These are phyloP conservation scores for Atlantisia rogersi DNA, from an alignment of 2,113 vertebrate genomes.

Conservation along the genomic window DNA sequence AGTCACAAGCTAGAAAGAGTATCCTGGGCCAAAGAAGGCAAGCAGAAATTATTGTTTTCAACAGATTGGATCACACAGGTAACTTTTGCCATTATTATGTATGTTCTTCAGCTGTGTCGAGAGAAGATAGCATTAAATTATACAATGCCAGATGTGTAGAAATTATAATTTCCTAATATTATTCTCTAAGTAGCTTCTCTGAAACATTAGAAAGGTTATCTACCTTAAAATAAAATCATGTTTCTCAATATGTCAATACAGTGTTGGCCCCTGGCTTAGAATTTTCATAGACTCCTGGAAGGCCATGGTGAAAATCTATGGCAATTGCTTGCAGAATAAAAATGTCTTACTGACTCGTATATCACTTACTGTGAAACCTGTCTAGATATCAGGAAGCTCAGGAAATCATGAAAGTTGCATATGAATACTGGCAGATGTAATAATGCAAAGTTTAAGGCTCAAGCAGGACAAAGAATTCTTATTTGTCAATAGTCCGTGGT, in stretches of 20 bases:
- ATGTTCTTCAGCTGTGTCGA: background rate
- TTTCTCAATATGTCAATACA: background rate
- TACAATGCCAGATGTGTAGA: background rate
- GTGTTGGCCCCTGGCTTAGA: background rate
- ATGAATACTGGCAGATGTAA: background rate
- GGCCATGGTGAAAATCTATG: background rate
- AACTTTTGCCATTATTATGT: background rate
- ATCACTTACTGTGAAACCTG: background rate
- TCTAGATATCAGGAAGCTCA: background rate
- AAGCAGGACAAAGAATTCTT: background rate
- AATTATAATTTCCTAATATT: background rate
- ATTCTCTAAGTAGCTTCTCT: background rate
- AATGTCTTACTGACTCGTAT: background rate
- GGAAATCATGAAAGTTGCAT: background rate
- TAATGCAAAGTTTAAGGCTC: background rate
- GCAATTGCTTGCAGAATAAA: background rate
- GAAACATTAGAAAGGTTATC: background rate
- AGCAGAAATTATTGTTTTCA: background rate
- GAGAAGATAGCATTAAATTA: background rate
- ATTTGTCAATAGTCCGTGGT: rapidly evolving
- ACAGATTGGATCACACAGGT: background rate
- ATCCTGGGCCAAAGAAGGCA: background rate
- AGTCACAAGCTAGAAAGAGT: background rate
- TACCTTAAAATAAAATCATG: background rate
- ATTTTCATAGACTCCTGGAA: background rate